A percentile compares a stretch with the other conserved stretches of the same genome.
Conservation (phyloP, 2,888 invertebrate species). For the Lathronympha strigana region DNA sequence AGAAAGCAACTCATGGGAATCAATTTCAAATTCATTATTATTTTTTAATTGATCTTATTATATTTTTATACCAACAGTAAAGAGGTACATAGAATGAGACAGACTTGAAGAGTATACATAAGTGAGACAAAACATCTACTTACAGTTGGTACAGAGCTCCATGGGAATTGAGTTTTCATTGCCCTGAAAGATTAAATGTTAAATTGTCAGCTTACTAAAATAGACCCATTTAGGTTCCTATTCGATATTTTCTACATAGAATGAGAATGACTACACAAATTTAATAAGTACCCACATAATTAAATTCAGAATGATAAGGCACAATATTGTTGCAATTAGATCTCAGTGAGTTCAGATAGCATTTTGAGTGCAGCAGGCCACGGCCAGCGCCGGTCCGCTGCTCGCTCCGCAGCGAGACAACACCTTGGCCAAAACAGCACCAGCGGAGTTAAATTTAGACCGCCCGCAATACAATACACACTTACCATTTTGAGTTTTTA, state of each 20-base stretch:
- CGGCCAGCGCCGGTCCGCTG: conserved; percentile 15
- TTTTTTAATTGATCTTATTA: conserved; percentile 22
- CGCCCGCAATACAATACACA: conserved; percentile 31
- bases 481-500: conserved; percentile 53
- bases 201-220: background rate
- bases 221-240: background rate
- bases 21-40: conserved; percentile 28
- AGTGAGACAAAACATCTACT: conserved; percentile 76
- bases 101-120: conserved; percentile 47
- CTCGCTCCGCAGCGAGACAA: conserved; percentile 29
- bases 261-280: conserved; percentile 1
- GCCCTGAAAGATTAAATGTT: conserved; percentile 87
- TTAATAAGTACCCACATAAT: conserved; percentile 3
- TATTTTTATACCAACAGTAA: conserved; percentile 30
- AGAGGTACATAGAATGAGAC: conserved; percentile 39
- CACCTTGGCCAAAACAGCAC: conserved; percentile 41
- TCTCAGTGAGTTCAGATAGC: background rate
- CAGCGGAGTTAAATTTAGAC: conserved; percentile 43
- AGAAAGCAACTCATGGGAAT: conserved; percentile 49
- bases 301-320: background rate
- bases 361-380: background rate
- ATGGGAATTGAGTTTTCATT: conserved; percentile 98
- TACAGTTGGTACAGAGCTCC: conserved; percentile 98
- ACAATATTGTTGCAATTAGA: background rate
- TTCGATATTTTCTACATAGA: background rate